Base-by-base conservation (phyloP, 1,140 invertebrate genomes). In the Stegodyphus dumicola region DNA sequence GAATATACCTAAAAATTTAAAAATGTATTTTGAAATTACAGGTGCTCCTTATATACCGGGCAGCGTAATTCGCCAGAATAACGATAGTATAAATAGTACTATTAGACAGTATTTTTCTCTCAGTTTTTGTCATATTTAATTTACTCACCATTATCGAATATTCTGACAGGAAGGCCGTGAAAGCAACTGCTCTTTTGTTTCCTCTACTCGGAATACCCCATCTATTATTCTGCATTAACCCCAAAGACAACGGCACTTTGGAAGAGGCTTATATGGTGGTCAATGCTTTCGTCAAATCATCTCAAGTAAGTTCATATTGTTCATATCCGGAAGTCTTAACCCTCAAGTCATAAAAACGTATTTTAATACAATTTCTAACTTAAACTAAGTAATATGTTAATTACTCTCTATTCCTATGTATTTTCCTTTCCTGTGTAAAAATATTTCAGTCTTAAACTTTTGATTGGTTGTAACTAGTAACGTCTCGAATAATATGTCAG, bases 161-260 rank as follows among this genome's bases (percentile, higher is more conserved):
- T 60, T 60, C 9, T 60, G n/a, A 6, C 65, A 85, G 81, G 53
- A 85, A 92, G 89, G 92, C 92, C 6, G 91, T 92, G 11, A 92
- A 92, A 87, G 93, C 93, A 0, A 93, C 92, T 1, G 88, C 91
- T 0, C 90, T 93, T 17, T 88, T 93, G 6, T 92, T 93, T 87
- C 93, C 93, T 5, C 88, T 93, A n/a, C 89, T 93, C n/a, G 92
- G 91, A 52, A 80, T 92, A 7, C 92, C 92, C 6, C 92, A 93
- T 88, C 88, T 93, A 3, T 85, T 93, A 5, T 93, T 93, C 87
- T 89, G 92, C 18, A 89, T 91, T 75, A 92, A 92, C 86, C 92
- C 92, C 0, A 89, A 89, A 15, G 90, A 90, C 53, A 88, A 89
- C 0, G 88, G 87, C 0, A 73, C 76, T 7, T 33, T 88, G 11